phyloP scores from a whole-genome alignment of 2,888 invertebrate species.

The Pyrgus malvae region DNA sequence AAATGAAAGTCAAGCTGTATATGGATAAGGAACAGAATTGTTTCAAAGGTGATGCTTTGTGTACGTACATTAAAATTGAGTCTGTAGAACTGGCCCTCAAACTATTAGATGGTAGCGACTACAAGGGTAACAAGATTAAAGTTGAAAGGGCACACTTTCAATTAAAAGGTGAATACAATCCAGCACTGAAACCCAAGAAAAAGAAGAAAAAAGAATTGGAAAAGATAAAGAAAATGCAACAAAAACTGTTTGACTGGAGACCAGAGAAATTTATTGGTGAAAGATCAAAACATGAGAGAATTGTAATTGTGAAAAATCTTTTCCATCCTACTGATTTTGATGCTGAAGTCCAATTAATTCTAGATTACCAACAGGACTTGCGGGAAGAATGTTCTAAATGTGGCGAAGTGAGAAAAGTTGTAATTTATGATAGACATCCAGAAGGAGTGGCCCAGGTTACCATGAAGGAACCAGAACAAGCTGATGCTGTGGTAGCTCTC shows the following conservation, averaged over 20 bases:
- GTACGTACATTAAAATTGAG: slow-evolving; percentile 98
- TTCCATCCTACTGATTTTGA: slow-evolving; percentile 95
- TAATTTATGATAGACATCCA: slow-evolving; percentile 94
- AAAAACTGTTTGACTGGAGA: slow-evolving; percentile 98
- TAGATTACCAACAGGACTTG: slow-evolving; percentile 95
- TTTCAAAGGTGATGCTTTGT: slow-evolving; percentile 97
- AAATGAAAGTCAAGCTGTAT: slow-evolving; percentile 96
- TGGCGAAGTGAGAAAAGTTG: slow-evolving; percentile 95
- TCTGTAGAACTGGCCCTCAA: slow-evolving; percentile 96
- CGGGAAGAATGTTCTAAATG: slow-evolving; percentile 94
- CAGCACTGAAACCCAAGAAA: slow-evolving; percentile 94
- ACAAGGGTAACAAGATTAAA: slow-evolving; percentile 89
- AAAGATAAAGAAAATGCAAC: slow-evolving; percentile 94
- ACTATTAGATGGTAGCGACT: slow-evolving; percentile 92
- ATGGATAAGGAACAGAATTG: slow-evolving; percentile 88
- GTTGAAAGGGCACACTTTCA: slow-evolving; percentile 97
- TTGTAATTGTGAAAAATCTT: slow-evolving; percentile 96
- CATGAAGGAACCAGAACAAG: slow-evolving; percentile 94
- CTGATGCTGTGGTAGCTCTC: slow-evolving; percentile 93
- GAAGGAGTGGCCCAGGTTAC: slow-evolving; percentile 97
- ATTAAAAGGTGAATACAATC: slow-evolving; percentile 96
- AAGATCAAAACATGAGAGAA: slow-evolving; percentile 92
- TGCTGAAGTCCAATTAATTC: slow-evolving; percentile 91
- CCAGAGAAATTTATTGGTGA: slow-evolving; percentile 95
- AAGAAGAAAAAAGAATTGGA: slow-evolving; percentile 94